A percentile compares a stretch with the other conserved stretches of the same genome.
Evolutionary conservation across 2,113 vertebrate species (phyloP).

Genomic region (Theristicus caerulescens): DNA sequence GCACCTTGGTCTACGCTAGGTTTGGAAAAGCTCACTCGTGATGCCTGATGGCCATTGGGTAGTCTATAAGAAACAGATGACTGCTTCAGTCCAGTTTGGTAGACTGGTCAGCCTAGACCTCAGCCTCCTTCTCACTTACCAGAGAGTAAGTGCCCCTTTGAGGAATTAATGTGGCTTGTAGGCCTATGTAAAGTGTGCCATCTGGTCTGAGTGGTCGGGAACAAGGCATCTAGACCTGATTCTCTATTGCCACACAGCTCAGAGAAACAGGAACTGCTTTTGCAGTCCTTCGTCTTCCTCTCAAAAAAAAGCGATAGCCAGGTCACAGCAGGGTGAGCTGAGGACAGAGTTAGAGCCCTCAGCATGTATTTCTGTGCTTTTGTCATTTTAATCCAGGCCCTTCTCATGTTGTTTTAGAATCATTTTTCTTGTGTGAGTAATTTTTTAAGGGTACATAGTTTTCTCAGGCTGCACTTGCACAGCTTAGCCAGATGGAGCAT

Average conservation of each 20-base stretch:
- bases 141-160: background rate
- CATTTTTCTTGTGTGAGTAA: background rate
- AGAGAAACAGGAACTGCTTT: background rate
- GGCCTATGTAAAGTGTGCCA: background rate
- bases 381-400: background rate
- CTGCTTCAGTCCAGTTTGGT: background rate
- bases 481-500: background rate
- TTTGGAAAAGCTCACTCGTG: background rate
- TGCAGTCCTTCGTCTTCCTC: background rate
- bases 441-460: background rate
- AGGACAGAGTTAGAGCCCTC: background rate
- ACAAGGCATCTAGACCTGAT: background rate
- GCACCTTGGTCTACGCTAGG: background rate
- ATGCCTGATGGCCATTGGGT: background rate
- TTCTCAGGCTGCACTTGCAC: background rate
- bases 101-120: background rate
- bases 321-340: background rate
- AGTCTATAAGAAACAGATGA: background rate
- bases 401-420: background rate
- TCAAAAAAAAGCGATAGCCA: background rate
- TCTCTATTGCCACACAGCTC: background rate
- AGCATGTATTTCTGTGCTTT: background rate
- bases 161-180: background rate
- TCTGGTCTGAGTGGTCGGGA: fast-evolving
- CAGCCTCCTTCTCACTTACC: background rate